These are phyloP conservation scores for Xanthorhoe spadicearia DNA, from an alignment of 2,888 invertebrate species.

Conservation along the genomic window DNA sequence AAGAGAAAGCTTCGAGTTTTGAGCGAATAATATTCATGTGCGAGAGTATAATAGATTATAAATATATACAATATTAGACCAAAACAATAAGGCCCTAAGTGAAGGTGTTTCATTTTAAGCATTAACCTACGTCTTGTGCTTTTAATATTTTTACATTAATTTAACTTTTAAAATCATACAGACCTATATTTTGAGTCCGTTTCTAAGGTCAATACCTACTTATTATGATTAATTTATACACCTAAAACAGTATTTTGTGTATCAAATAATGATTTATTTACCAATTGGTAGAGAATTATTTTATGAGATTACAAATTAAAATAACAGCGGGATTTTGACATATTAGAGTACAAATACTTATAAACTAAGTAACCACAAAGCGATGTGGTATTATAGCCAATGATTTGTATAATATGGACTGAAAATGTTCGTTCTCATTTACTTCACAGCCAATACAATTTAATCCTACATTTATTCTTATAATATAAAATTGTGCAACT, in stretches of 20 bases:
- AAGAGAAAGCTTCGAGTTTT: conserved; percentile 69
- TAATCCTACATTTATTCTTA: conserved; percentile 60
- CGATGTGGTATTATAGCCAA: not conserved
- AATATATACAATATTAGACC: conserved; percentile 61
- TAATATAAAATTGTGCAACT: conserved; percentile 37
- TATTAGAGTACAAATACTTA: not conserved
- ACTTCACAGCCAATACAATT: conserved; percentile 79
- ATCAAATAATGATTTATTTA: not conserved
- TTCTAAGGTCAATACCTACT: not conserved
- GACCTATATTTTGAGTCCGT: not conserved
- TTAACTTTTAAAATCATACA: not conserved
- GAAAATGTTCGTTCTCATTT: conserved; percentile 67
- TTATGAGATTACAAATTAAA: not conserved
- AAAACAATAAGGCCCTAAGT: conserved; percentile 56
- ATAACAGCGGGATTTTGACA: not conserved
- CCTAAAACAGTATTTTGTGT: not conserved
- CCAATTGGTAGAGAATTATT: not conserved
- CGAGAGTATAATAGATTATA: conserved; percentile 56
- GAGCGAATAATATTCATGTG: conserved; percentile 71
- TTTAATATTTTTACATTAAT: not conserved
- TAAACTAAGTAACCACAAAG: not conserved
- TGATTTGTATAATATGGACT: conserved; percentile 58
- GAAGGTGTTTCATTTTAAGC: conserved; percentile 26
- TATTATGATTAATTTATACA: not conserved
- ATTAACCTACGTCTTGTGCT: not conserved